Conservation (phyloP, 2,888 invertebrate species). For the Desoria tigrina region DNA sequence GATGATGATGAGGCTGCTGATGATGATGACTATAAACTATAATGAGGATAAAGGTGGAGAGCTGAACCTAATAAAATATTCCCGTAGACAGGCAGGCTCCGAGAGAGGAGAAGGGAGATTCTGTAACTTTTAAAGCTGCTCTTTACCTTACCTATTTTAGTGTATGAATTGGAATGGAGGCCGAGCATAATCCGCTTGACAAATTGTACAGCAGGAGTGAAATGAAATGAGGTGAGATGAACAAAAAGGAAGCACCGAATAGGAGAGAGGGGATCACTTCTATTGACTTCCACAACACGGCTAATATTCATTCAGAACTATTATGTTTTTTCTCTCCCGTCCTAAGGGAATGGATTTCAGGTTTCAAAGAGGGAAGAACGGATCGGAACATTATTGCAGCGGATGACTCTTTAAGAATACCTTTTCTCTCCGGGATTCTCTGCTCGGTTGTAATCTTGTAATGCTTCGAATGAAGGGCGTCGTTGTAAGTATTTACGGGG, state of each 20-base stretch:
- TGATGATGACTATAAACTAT: slow-evolving; percentile 3
- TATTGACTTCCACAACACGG: slow-evolving; percentile 2
- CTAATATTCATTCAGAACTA: not conserved
- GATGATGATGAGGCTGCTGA: slow-evolving; percentile 1
- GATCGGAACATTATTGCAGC: too few relatives aligned
- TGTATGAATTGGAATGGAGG: slow-evolving; percentile 9
- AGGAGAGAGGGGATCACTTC: not conserved
- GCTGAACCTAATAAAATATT: not conserved
- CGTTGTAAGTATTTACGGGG: too few relatives aligned
- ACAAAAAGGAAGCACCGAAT: slow-evolving; percentile 26
- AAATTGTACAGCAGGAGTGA: slow-evolving; percentile 52
- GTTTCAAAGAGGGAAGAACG: too few relatives aligned
- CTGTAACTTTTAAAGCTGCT: not conserved
- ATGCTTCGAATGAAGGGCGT: too few relatives aligned
- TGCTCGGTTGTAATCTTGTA: too few relatives aligned
- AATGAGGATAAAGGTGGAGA: not conserved
- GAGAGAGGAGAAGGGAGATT: slow-evolving; percentile 2
- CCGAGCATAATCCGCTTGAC: slow-evolving; percentile 52
- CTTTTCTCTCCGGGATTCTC: too few relatives aligned
- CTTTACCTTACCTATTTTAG: not conserved
- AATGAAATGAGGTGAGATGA: slow-evolving; percentile 44
- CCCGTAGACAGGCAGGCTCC: not conserved
- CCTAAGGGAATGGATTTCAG: not conserved
- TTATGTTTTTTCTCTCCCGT: slow-evolving; percentile 1
- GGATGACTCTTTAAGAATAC: too few relatives aligned